Conservation (phyloP, 2,888 invertebrate genomes). For the Hedya salicella region DNA sequence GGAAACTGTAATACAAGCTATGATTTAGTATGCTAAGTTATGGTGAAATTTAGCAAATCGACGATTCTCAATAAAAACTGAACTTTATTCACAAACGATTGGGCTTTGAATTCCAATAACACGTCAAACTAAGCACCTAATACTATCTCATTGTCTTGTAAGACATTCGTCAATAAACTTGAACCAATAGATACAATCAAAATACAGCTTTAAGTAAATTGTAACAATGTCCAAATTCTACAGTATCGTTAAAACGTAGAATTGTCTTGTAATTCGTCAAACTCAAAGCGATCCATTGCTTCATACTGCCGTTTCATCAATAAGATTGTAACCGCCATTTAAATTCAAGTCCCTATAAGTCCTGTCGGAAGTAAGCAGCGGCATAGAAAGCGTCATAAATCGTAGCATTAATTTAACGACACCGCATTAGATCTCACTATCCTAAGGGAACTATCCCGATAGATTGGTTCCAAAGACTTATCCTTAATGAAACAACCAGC, state of each 20-base stretch:
- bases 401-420: slow-evolving; percentile 83
- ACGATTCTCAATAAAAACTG: not conserved
- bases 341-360: not conserved
- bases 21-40: not conserved
- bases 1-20: no score
- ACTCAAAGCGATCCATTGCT: slow-evolving; percentile 63
- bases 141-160: slow-evolving; percentile 27
- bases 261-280: slow-evolving; percentile 59
- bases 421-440: slow-evolving; percentile 77
- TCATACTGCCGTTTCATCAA: not conserved
- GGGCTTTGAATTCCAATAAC: not conserved
- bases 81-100: not conserved
- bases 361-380: not conserved
- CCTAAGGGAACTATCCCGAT: slow-evolving; percentile 86
- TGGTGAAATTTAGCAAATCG: not conserved
- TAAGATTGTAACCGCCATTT: not conserved
- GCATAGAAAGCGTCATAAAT: slow-evolving; percentile 78
- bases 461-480: slow-evolving; percentile 80
- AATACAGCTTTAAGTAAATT: not conserved
- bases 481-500: slow-evolving; percentile 46
- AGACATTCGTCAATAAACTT: slow-evolving; percentile 30
- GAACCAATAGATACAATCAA: not conserved
- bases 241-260: not conserved
- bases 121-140: slow-evolving; percentile 12
- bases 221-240: slow-evolving; percentile 4